These are phyloP conservation scores for Parapsyche elsis DNA, from an alignment of 1,140 invertebrate species.

Conservation along the genomic window DNA sequence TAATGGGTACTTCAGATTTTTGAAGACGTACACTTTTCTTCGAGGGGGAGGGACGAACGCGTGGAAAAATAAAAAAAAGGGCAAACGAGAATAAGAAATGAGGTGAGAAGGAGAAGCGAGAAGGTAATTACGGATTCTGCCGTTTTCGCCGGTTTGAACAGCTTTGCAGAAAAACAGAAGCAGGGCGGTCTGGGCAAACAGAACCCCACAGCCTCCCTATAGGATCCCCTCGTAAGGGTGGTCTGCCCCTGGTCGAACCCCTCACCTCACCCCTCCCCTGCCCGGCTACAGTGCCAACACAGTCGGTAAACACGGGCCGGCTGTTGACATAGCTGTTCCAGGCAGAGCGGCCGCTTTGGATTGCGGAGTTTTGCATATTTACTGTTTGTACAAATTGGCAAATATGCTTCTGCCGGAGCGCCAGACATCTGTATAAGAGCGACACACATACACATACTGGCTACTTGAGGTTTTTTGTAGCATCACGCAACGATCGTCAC, in stretches of 20 bases:
- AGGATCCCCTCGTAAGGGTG: not conserved
- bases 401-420: constrained; percentile 47
- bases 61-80: not conserved
- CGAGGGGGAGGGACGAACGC: not conserved
- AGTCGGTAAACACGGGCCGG: constrained; percentile 51
- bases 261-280: not conserved
- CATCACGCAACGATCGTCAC: not conserved
- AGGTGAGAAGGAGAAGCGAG: constrained; percentile 41
- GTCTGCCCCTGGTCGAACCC: not conserved
- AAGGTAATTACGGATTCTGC: constrained; percentile 41
- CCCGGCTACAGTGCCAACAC: constrained; percentile 20
- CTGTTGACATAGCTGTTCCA: constrained; percentile 51
- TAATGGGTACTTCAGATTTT: no score
- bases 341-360: constrained; percentile 51
- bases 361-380: constrained; percentile 56
- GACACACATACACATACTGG: constrained; percentile 1
- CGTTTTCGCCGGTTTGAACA: constrained; percentile 43
- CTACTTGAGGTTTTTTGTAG: not conserved
- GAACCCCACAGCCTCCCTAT: not conserved
- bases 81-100: constrained; percentile 37
- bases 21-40: not conserved
- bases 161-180: constrained; percentile 46
- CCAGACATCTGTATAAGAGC: constrained; percentile 35
- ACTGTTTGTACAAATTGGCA: constrained; percentile 55
- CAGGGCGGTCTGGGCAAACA: constrained; percentile 40